These are phyloP conservation scores for Puffinus mauretanicus DNA, from an alignment of 2,113 vertebrate species.

Conservation along the genomic window DNA sequence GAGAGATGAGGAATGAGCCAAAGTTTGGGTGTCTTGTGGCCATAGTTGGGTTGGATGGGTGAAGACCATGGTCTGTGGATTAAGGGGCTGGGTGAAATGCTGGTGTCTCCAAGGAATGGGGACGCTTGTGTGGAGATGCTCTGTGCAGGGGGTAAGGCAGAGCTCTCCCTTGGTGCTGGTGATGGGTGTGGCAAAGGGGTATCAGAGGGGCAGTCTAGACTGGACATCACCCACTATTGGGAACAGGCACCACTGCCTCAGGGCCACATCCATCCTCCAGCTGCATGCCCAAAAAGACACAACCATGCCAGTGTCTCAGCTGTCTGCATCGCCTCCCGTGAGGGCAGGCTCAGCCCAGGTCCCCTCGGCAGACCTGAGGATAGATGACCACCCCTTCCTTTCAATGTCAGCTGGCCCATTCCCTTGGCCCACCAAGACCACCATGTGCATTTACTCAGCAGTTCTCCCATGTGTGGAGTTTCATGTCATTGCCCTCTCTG, in stretches of 20 bases:
- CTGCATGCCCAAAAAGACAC: too few relatives aligned
- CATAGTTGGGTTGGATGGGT: neutral
- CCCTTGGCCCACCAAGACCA: neutral
- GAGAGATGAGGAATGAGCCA: neutral
- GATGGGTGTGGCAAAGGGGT: too few relatives aligned
- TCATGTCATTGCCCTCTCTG: neutral
- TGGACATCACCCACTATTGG: neutral
- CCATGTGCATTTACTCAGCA: accelerated
- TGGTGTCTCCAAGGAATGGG: neutral
- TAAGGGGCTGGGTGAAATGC: neutral
- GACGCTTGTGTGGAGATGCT: neutral
- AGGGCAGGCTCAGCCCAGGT: neutral
- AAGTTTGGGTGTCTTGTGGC: neutral
- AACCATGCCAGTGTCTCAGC: neutral
- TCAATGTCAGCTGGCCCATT: neutral
- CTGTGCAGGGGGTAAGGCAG: neutral
- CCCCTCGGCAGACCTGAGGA: accelerated
- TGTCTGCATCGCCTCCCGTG: accelerated
- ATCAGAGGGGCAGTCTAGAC: neutral
- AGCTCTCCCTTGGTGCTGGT: neutral
- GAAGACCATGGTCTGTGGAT: neutral
- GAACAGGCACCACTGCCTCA: neutral
- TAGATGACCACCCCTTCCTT: neutral
- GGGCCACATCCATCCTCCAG: neutral
- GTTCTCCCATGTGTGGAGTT: neutral